Evolutionary conservation across 2,888 invertebrate genomes (phyloP), one percentile per base, ranked within the genome.

Genomic region (Macrostomum cliftonense): DNA sequence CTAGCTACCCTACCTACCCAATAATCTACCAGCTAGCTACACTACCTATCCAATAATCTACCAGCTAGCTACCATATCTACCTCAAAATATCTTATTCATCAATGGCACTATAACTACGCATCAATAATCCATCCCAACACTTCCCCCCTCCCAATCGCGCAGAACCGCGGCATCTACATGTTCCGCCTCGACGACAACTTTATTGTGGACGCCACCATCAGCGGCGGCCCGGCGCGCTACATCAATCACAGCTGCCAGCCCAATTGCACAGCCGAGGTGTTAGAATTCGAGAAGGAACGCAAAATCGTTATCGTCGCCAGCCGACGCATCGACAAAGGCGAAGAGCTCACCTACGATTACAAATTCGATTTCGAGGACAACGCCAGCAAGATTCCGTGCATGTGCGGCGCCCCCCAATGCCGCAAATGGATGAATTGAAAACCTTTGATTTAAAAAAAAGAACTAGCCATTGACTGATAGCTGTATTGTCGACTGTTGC

Each of bases 161-260:
- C 53, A 62, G 55, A 62, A 62, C 53, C 59, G 68, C 46, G 71
- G 71, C 37, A 65, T 70, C 42, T 71, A 71, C 60, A 71, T 71
- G 71, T 71, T 99, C 76, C 82, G 97, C 2, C 76, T 97, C 68
- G 93, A 95, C 73, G 89, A 93, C 73, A 86, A 95, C 67, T 79
- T 84, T 57, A 91, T 99, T 54, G 85, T 97, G 53, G 97, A 99
- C 76, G 97, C 97, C 36, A 97, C 95, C 19, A 77, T 95, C 66
- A 79, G 81, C 60, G 97, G 97, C 55, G 97, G 97, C 12, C 78
- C 93, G 57, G 97, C 97, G 51, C 64, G 74, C 37, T 93, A 95
- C 73, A 88, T 97, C 70, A 97, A 97, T 75, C 97, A 99, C 75
- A 93, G 91, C 49, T 99, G 97, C 73, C 86, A 88, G 75, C 97